phyloP scores from a whole-genome alignment of 2,888 invertebrate species.

The Acanthococcus lagerstroemiae region DNA sequence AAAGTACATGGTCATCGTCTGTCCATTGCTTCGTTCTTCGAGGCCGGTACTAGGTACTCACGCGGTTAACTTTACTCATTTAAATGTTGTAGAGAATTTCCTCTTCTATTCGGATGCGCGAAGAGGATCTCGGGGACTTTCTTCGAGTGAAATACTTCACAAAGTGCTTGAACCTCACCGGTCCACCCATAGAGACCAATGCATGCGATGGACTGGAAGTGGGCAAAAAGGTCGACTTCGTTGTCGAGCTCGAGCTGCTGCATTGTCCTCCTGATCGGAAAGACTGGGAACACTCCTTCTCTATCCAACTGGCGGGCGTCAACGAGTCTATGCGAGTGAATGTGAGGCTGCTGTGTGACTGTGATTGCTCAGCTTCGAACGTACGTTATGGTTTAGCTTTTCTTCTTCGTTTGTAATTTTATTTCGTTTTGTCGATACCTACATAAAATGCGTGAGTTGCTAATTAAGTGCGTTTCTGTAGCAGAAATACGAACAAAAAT shows the following conservation, averaged over 20 bases:
- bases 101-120: slow-evolving; percentile 84
- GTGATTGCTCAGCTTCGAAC: slow-evolving; percentile 76
- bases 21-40: too few species aligned
- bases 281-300: slow-evolving; percentile 74
- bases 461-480: too few species aligned
- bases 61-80: too few species aligned
- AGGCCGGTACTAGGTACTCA: too few species aligned
- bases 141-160: slow-evolving; percentile 80
- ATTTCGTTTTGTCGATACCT: too few species aligned
- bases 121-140: slow-evolving; percentile 64
- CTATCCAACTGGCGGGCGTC: slow-evolving; percentile 87
- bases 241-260: slow-evolving; percentile 47
- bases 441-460: too few species aligned
- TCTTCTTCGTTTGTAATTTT: too few species aligned
- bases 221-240: slow-evolving; percentile 37
- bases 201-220: slow-evolving; percentile 77
- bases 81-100: slow-evolving; percentile 76
- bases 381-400: too few species aligned
- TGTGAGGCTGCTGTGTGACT: slow-evolving; percentile 87
- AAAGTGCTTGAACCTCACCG: slow-evolving; percentile 56
- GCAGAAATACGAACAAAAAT: slow-evolving; percentile 54
- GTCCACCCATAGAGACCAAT: slow-evolving; percentile 59
- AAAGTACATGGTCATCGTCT: too few species aligned
- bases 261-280: slow-evolving; percentile 73
- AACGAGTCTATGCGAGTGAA: slow-evolving; percentile 80